Conservation (phyloP, 2,888 invertebrate genomes). For the Conus canariensis region DNA sequence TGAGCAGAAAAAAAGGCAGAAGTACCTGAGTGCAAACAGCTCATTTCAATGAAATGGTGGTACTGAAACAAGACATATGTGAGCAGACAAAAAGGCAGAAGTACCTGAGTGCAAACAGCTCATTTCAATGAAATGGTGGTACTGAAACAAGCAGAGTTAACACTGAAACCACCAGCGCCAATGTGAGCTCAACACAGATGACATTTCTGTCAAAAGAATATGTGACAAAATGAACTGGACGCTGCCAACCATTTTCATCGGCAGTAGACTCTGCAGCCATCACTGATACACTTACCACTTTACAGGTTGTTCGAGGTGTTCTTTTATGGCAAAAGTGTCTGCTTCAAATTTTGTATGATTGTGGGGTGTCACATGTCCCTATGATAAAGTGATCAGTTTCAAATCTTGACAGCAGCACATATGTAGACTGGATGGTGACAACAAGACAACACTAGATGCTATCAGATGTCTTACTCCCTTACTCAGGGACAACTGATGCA, state of each 20-base stretch:
- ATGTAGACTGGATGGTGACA: slow-evolving; percentile 17
- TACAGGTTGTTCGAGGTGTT: slow-evolving; percentile 7
- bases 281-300: not conserved
- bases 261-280: not conserved
- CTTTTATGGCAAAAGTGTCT: not conserved
- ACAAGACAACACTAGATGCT: slow-evolving; percentile 32
- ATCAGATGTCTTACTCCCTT: slow-evolving; percentile 45
- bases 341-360: not conserved
- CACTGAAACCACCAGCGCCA: not conserved
- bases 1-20: not conserved
- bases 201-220: not conserved
- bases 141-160: not conserved
- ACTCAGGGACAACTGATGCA: slow-evolving; percentile 53
- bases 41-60: not conserved
- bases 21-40: not conserved
- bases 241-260: not conserved
- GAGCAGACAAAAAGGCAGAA: not conserved
- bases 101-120: not conserved
- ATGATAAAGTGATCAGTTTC: slow-evolving; percentile 57
- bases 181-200: not conserved
- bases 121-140: not conserved
- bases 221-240: slow-evolving; percentile 6
- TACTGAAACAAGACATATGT: not conserved
- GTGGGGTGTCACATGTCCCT: slow-evolving; percentile 48
- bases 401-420: slow-evolving; percentile 55